phyloP scores from a whole-genome alignment of 2,888 invertebrate species.

The Neuroscelio doddi region DNA sequence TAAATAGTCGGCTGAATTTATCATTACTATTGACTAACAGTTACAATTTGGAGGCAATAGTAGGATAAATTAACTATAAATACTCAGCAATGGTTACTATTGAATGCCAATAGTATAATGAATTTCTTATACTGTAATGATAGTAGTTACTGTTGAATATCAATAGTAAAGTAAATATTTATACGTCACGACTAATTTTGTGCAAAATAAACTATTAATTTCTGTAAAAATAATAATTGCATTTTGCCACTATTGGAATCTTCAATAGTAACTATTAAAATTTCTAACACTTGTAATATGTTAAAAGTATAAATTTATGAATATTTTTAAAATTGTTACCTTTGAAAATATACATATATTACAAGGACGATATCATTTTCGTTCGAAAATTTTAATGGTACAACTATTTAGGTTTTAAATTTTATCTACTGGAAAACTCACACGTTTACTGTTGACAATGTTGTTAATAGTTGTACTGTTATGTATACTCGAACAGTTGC shows the following conservation, averaged over 20 bases:
- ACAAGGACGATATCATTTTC: not conserved
- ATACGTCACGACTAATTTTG: not conserved
- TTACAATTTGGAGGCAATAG: no score
- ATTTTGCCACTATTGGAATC: not conserved
- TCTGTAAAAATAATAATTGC: not conserved
- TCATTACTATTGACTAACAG: constrained; percentile 25
- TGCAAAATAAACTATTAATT: not conserved
- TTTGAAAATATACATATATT: no score
- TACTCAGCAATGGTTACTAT: constrained; percentile 12
- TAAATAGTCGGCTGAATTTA: constrained; percentile 35
- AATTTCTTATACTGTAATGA: constrained; percentile 17
- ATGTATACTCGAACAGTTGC: not conserved
- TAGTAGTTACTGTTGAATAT: constrained; percentile 17
- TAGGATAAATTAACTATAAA: constrained; percentile 23
- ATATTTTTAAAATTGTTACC: no score
- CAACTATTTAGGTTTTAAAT: constrained; percentile 1
- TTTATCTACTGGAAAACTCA: not conserved
- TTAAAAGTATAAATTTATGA: not conserved
- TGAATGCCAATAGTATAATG: constrained; percentile 23
- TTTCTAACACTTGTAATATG: not conserved
- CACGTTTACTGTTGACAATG: constrained; percentile 3
- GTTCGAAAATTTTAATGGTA: not conserved
- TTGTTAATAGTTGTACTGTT: constrained; percentile 10
- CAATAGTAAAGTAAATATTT: not conserved
- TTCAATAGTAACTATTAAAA: constrained; percentile 11